Evolutionary conservation across 2,113 vertebrate species (phyloP).

Genomic region (Canis aureus): DNA sequence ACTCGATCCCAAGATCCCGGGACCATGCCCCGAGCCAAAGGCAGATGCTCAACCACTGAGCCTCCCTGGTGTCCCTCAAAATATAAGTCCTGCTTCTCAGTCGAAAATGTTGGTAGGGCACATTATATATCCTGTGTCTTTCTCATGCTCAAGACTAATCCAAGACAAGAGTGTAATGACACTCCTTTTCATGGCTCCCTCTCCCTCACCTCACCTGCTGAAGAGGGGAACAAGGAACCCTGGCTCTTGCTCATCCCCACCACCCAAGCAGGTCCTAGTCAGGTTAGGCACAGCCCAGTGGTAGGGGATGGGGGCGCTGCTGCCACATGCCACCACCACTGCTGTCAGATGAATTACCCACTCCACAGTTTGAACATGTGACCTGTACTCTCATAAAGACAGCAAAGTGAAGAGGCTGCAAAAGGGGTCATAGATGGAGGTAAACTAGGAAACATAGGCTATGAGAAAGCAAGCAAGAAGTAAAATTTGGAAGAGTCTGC

Average conservation of each 20-base stretch:
- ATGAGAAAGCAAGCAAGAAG: neutral
- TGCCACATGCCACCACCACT: fast-evolving
- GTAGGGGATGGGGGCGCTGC: fast-evolving
- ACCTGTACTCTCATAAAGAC: neutral
- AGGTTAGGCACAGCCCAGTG: fast-evolving
- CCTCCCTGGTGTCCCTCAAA: neutral
- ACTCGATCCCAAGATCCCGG: too few relatives aligned
- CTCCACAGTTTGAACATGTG: fast-evolving
- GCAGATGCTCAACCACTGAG: too few relatives aligned
- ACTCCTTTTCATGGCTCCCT: neutral
- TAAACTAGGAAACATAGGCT: neutral
- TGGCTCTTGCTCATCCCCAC: fast-evolving
- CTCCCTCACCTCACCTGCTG: neutral
- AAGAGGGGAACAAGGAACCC: too few relatives aligned
- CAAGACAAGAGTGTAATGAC: fast-evolving
- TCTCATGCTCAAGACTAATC: neutral
- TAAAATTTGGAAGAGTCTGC: neutral
- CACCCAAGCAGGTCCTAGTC: neutral
- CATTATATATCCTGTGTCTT: neutral
- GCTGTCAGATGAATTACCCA: too few relatives aligned
- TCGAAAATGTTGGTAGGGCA: neutral
- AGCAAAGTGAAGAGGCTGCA: neutral
- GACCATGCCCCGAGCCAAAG: too few relatives aligned
- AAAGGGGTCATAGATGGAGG: neutral
- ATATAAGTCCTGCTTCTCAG: neutral